A percentile compares a stretch with the other conserved stretches of the same genome.
phyloP scores from a whole-genome alignment of 2,797 vertebrate genomes.

The Rhincodon typus region DNA sequence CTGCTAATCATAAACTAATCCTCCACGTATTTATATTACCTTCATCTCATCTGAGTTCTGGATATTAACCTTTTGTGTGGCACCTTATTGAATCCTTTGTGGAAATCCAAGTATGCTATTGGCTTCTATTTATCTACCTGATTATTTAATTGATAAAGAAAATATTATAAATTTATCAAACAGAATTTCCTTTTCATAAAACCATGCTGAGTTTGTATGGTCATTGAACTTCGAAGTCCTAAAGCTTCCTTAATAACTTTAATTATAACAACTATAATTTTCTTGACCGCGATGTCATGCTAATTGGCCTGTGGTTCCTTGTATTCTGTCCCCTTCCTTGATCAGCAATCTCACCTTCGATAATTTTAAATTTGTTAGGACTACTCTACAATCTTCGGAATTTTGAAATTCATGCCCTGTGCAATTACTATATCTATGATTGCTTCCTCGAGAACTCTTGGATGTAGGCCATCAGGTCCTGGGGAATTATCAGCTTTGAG shows the following conservation, averaged over 20 bases:
- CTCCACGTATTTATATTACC: neutral
- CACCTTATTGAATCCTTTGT: neutral
- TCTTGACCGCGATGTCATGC: neutral
- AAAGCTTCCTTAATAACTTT: neutral
- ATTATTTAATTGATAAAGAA: neutral
- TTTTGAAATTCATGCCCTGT: neutral
- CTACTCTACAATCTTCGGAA: neutral
- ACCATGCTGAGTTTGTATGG: neutral
- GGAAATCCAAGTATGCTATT: neutral
- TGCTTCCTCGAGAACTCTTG: neutral
- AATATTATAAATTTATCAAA: neutral
- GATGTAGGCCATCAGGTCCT: neutral
- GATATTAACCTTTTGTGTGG: neutral
- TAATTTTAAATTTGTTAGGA: neutral
- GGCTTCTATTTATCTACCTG: neutral
- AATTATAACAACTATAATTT: neutral
- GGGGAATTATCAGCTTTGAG: neutral
- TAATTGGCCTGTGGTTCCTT: neutral
- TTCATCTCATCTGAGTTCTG: neutral
- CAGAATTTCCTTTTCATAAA: neutral
- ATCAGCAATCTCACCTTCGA: neutral
- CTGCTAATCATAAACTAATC: neutral
- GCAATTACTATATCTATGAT: neutral
- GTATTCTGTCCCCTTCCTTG: neutral
- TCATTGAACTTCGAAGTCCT: neutral